These are phyloP conservation scores for Helogale parvula DNA, from an alignment of 2,113 vertebrate genomes.

Conservation along the genomic window DNA sequence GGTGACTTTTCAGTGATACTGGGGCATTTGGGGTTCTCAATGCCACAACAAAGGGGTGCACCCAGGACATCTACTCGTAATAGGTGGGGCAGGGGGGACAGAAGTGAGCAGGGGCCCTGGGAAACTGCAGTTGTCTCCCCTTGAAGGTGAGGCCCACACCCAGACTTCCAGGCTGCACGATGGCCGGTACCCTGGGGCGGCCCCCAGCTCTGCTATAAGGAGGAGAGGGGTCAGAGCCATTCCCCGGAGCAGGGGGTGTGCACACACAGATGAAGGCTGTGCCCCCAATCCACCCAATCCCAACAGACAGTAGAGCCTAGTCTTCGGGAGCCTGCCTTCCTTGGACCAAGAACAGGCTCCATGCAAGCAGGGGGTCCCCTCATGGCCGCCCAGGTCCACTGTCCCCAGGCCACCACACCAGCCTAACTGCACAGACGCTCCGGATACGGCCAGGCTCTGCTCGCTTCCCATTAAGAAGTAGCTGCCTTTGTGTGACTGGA, in stretches of 20 bases:
- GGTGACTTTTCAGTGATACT: neutral
- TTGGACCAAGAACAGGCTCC: neutral
- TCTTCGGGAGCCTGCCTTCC: neutral
- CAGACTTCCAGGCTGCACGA: fast-evolving
- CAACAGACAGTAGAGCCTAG: neutral
- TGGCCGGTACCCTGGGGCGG: fast-evolving
- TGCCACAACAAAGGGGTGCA: neutral
- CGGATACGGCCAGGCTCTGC: no score
- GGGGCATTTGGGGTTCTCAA: no score
- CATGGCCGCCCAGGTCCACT: no score
- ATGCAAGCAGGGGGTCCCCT: no score
- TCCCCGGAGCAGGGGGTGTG: no score
- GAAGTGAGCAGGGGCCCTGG: neutral
- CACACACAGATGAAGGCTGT: neutral
- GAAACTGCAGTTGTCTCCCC: fast-evolving
- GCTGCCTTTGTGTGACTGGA: neutral
- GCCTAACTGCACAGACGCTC: no score
- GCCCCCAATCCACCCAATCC: neutral
- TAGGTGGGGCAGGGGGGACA: no score
- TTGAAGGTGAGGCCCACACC: neutral
- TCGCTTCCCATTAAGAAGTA: no score
- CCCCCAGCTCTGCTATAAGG: fast-evolving
- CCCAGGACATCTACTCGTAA: neutral
- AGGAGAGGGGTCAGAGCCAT: neutral
- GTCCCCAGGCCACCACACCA: no score